Conservation (phyloP, 1,140 invertebrate species). For the Spodoptera litura region DNA sequence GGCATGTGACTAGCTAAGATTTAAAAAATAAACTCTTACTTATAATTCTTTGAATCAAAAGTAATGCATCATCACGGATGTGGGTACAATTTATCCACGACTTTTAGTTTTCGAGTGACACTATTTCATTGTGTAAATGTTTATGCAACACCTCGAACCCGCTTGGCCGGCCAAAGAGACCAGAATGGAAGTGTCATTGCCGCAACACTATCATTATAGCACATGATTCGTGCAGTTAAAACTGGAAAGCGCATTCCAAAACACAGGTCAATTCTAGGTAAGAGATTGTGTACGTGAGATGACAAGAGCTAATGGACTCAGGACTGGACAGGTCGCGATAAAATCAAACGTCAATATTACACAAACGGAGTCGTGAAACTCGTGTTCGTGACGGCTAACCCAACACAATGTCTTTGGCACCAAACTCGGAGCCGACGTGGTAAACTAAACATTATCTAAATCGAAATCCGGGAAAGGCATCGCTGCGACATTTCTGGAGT, state of each 20-base stretch:
- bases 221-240: background rate
- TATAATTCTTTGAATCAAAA: background rate
- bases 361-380: conserved; percentile 17
- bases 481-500: conserved; percentile 71
- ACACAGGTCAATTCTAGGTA: conserved; percentile 15
- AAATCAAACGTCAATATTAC: conserved; percentile 54
- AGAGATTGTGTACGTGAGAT: conserved; percentile 24
- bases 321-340: conserved; percentile 45
- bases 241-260: conserved; percentile 7
- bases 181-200: conserved; percentile 7
- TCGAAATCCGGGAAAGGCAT: conserved; percentile 59
- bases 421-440: conserved; percentile 22
- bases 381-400: conserved; percentile 5
- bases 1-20: background rate
- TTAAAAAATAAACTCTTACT: background rate
- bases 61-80: background rate
- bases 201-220: conserved; percentile 5
- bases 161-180: conserved; percentile 14
- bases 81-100: background rate
- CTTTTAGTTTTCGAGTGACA: conserved; percentile 1
- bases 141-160: conserved; percentile 21
- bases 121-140: conserved; percentile 9
- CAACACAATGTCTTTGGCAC: conserved; percentile 35
- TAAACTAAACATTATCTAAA: conserved; percentile 54
- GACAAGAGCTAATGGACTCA: conserved; percentile 48